Percentiles rank a stretch among this genome's conserved stretches.
Evolutionary conservation across 2,888 invertebrate species (phyloP).

Genomic region (Myopa tessellatipennis): DNA sequence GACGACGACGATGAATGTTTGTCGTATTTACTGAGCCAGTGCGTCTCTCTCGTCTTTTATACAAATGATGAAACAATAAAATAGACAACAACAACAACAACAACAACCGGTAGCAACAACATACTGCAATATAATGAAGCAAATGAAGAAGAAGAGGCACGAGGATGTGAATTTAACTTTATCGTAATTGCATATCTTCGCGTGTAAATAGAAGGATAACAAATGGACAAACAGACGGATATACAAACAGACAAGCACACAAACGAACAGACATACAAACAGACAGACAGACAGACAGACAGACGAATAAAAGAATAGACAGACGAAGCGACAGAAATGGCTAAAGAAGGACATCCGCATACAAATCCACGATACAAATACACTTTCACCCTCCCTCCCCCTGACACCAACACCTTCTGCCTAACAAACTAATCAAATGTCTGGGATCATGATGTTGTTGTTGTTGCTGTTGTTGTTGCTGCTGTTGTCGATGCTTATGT

Average conservation of each 20-base stretch:
- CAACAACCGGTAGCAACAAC: background rate
- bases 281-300: constrained; percentile 28
- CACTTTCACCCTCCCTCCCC: background rate
- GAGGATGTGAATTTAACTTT: constrained; percentile 55
- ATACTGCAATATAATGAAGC: background rate
- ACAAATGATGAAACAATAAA: constrained; percentile 15
- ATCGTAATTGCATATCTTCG: constrained; percentile 62
- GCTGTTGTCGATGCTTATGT: constrained; percentile 44
- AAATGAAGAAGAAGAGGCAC: background rate
- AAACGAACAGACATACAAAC: no score
- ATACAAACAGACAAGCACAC: constrained; percentile 27
- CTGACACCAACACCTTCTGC: background rate
- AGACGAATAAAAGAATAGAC: constrained; percentile 31
- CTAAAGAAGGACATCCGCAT: background rate
- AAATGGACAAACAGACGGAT: background rate
- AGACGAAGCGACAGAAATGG: constrained; percentile 1
- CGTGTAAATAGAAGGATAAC: background rate
- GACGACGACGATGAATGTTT: constrained; percentile 48
- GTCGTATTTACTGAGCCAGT: constrained; percentile 37
- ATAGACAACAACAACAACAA: background rate
- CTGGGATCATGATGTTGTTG: constrained; percentile 53
- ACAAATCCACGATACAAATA: background rate
- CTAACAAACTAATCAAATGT: constrained; percentile 64
- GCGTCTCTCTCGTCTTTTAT: constrained; percentile 24
- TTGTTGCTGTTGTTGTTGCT: constrained; percentile 7